Conservation (phyloP, 2,888 invertebrate genomes). For the Stictocephala bisonia region DNA sequence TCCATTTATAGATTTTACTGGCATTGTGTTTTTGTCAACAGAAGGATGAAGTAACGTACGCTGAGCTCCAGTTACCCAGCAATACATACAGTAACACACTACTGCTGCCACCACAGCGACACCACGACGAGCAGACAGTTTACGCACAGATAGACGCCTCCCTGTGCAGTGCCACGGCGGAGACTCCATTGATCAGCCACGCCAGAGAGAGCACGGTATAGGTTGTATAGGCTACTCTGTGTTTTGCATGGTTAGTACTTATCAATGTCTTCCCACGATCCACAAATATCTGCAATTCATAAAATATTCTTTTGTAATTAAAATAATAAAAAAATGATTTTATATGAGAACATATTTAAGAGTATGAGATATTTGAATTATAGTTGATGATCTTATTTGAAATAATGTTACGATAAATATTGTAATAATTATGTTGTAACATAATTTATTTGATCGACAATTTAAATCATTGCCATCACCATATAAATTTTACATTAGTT, state of each 20-base stretch:
- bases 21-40: no score
- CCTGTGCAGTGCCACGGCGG: slow-evolving; percentile 46
- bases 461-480: no score
- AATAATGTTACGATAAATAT: no score
- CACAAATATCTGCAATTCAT: no score
- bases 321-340: neutral
- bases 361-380: neutral
- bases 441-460: no score
- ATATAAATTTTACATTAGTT: no score
- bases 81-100: slow-evolving; percentile 63
- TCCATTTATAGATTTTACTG: no score
- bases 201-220: slow-evolving; percentile 58
- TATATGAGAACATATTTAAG: neutral
- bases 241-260: slow-evolving; percentile 51
- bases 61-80: slow-evolving; percentile 67
- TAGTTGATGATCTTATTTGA: neutral
- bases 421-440: no score
- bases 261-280: no score
- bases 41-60: slow-evolving; percentile 70
- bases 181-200: slow-evolving; percentile 53
- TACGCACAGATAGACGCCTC: slow-evolving; percentile 69
- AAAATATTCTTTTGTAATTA: neutral
- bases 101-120: slow-evolving; percentile 60
- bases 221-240: slow-evolving; percentile 50
- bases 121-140: slow-evolving; percentile 61